Percentiles rank a stretch among this genome's conserved stretches.
These are phyloP conservation scores for Elmis aenea DNA, from an alignment of 2,888 invertebrate species.

Conservation along the genomic window DNA sequence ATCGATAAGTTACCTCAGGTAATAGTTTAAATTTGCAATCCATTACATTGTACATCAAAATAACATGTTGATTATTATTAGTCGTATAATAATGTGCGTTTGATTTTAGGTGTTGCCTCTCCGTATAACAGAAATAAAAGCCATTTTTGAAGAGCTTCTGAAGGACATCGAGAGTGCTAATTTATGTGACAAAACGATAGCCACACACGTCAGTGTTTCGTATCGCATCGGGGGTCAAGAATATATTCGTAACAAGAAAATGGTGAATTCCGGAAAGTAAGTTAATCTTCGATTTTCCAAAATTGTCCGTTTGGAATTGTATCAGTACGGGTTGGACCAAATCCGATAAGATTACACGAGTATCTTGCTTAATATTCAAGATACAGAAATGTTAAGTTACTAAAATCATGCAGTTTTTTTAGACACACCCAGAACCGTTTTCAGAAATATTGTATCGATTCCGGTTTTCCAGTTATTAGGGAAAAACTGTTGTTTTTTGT, in stretches of 20 bases:
- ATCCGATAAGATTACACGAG: no score
- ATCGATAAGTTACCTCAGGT: conserved; percentile 10
- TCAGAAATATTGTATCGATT: no score
- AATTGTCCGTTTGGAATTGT: no score
- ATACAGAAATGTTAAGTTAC: conserved; percentile 9
- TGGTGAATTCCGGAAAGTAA: conserved; percentile 12
- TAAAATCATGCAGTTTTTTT: background rate
- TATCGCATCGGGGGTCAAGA: conserved; percentile 21
- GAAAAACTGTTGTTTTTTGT: no score
- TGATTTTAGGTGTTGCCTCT: conserved; percentile 13
- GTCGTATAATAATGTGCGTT: no score
- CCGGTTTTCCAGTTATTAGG: no score
- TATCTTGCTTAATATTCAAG: background rate
- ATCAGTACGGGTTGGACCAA: background rate
- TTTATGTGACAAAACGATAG: conserved; percentile 14
- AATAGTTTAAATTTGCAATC: no score
- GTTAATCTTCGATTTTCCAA: no score
- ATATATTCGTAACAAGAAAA: conserved; percentile 23
- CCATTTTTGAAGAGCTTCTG: conserved; percentile 17
- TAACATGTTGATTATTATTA: no score
- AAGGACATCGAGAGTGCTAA: conserved; percentile 19
- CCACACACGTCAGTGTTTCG: conserved; percentile 13
- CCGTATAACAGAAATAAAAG: conserved; percentile 9
- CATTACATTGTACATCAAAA: no score
- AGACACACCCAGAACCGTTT: background rate